These are phyloP conservation scores for Illadopsis cleaveri DNA, from an alignment of 2,113 vertebrate species.

Conservation along the genomic window DNA sequence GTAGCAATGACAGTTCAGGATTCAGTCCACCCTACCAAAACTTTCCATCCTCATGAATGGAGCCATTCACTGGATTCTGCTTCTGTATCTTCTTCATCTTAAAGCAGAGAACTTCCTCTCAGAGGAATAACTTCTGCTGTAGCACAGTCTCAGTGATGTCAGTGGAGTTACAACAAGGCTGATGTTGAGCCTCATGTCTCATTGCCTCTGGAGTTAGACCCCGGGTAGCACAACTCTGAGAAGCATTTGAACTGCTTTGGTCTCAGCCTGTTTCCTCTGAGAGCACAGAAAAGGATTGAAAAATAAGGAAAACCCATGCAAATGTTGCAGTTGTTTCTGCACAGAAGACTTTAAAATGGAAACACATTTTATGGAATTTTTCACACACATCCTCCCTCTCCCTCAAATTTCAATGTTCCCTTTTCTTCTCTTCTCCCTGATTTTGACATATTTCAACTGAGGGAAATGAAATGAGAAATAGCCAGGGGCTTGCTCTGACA, in stretches of 20 bases:
- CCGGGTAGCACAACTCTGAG: neutral
- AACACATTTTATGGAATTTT: slow-evolving; percentile 33
- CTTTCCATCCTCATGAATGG: slow-evolving; percentile 14
- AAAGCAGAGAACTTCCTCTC: neutral
- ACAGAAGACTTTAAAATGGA: slow-evolving; percentile 15
- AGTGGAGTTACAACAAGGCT: neutral
- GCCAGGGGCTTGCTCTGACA: slow-evolving; percentile 59
- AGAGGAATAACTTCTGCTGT: neutral
- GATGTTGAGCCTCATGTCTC: neutral
- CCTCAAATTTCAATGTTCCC: slow-evolving; percentile 32
- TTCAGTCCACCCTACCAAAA: neutral
- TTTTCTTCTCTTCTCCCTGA: slow-evolving; percentile 34
- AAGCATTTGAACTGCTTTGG: neutral
- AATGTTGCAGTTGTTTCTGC: neutral
- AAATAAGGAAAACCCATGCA: neutral
- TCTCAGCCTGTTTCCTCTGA: neutral
- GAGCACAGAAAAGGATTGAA: neutral
- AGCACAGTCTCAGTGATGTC: neutral
- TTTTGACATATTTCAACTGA: slow-evolving; percentile 23
- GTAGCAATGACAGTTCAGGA: neutral
- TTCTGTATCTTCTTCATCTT: neutral
- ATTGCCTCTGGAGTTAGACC: neutral
- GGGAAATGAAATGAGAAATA: slow-evolving; percentile 54
- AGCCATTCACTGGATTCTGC: neutral
- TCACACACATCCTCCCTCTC: slow-evolving; percentile 15